Base-by-base conservation (phyloP, 2,888 invertebrate species). In the Plemyria rubiginata region DNA sequence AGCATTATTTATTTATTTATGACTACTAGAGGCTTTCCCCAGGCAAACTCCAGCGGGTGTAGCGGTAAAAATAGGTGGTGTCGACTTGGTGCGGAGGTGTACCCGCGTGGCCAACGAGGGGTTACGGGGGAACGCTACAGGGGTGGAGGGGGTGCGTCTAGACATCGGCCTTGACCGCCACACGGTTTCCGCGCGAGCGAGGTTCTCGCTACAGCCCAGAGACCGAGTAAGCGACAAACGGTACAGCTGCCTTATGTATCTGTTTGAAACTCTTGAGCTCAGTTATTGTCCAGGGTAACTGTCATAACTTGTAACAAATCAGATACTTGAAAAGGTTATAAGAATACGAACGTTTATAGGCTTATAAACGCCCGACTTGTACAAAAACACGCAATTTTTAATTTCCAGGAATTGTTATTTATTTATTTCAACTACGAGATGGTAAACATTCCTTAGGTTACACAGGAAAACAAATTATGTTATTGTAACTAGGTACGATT, bases 131-230 rank as follows among this genome's bases (percentile, higher is more conserved):
- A 71, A 57, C 62, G 68, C 67, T 60, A 66, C 76, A 67, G 60
- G 65, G 68, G 75, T 63, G 73, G 74, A 74, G 80, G 80, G 80
- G 85, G 79, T 79, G 84, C 80, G 91, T 91, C 90, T 90, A 90
- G 90, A 90, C 90, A 72, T 66, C 81, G 90, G 91, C 91, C 92
- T 91, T 91, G 91, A 90, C 91, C 91, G 88, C 77, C 86, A 82
- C 82, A 76, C 82, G 84, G 90, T 89, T 91, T 91, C 88, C 90
- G 91, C 87, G 88, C 88, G 80, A 76, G 71, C 86, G 87, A 86
- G 87, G 89, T 86, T 89, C 86, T 69, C 62, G 73, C 86, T 85
- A 83, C 86, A 89, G 85, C 88, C 87, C 83, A 88, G 83, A 87
- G 83, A 87, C 88, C 88, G 86, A 90, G 71, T 90, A 80, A 60